Evolutionary conservation across 2,797 vertebrate genomes (phyloP), one percentile per base, ranked within the genome.

Genomic region (Gallirallus australis): DNA sequence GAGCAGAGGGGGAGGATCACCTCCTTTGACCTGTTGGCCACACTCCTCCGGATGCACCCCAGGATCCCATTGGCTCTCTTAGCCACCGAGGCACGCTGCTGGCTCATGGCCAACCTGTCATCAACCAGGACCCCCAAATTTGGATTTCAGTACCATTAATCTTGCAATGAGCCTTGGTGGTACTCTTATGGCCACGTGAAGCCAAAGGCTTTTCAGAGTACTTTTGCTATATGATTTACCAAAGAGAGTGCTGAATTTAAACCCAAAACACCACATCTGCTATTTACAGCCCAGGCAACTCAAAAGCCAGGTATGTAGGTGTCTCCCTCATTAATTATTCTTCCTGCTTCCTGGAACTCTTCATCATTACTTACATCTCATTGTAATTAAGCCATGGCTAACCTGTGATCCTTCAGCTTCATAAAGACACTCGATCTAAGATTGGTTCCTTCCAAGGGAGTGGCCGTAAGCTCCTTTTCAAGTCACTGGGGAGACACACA

Each of bases 321-420:
- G 24, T 61, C n/a, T 79, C 64, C 30, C 19, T 65, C 37, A 66
- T 63, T 77, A 80, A 42, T 63, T 84, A 65, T 42, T 81, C 7
- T 53, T 72, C 59, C 73, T 89, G 25, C 37, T 70, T 63, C 42
- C 54, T 75, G 40, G 56, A 92, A 59, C 24, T 90, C 47, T 57
- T 76, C 35, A 84, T 15, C 63, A 69, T 61, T 63, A 78, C 39
- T 65, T 50, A 86, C 78, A 57, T 37, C 40, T 81, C 53, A 21
- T n/a, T 39, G 87, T 80, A 87, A 93, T 85, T 89, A 93, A 91
- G 23, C n/a, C 37, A 27, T 33, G 35, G 59, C 31, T 68, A 86
- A 72, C 63, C 17, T 80, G 42, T 28, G 31, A 42, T 53, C 45
- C 57, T 94, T 73, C 72, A 80, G 56, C 33, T 89, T 89, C 68